These are phyloP conservation scores for Pristionchus mayeri DNA, from an alignment of 2,888 invertebrate species.

Conservation along the genomic window DNA sequence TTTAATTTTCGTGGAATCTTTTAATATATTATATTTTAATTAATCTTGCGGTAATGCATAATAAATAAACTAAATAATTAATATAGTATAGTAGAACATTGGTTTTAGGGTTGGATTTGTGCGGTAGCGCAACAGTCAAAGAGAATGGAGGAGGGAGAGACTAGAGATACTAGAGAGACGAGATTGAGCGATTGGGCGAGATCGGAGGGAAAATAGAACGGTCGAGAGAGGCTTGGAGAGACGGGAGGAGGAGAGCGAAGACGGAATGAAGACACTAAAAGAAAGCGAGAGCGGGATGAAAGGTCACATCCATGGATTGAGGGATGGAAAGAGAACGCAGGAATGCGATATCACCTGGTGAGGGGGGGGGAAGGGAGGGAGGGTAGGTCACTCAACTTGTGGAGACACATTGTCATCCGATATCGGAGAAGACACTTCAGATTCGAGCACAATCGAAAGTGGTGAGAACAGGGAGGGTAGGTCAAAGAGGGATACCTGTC, in stretches of 20 bases:
- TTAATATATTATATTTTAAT: not conserved
- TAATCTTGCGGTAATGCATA: too few species aligned
- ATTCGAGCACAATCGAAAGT: constrained; percentile 6
- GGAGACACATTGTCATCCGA: not conserved
- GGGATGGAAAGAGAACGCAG: not conserved
- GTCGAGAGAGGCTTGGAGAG: constrained; percentile 20
- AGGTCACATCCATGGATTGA: constrained; percentile 25
- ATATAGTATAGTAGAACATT: not conserved
- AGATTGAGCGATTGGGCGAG: constrained; percentile 38
- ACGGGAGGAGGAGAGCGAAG: not conserved
- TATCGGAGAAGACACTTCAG: constrained; percentile 1
- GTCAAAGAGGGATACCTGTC: constrained; percentile 16
- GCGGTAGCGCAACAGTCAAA: constrained; percentile 34
- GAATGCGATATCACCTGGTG: constrained; percentile 17
- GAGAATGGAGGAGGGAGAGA: constrained; percentile 14
- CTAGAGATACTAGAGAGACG: constrained; percentile 14
- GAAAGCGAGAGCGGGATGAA: constrained; percentile 42
- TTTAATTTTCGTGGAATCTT: not conserved
- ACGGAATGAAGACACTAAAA: constrained; percentile 39
- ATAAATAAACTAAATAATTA: not conserved
- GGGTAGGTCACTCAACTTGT: not conserved
- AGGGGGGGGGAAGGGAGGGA: not conserved
- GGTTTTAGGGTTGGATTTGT: not conserved
- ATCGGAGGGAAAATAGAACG: constrained; percentile 37
- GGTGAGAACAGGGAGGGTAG: not conserved